Evolutionary conservation across 2,888 invertebrate genomes (phyloP), one percentile per base, ranked within the genome.

Genomic region (Drosophila nigritarsus): DNA sequence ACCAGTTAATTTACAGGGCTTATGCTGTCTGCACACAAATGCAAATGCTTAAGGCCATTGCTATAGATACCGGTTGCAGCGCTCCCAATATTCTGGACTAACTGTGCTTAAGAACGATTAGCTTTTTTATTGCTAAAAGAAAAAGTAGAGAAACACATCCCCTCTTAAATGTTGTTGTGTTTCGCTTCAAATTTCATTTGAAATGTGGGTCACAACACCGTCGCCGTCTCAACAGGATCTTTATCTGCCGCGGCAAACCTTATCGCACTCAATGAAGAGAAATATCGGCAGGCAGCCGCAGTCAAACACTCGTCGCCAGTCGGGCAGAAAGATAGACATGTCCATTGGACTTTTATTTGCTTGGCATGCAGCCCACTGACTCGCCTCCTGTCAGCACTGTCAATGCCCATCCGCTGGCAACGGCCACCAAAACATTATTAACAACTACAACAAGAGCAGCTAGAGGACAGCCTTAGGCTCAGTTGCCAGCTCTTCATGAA

Each of bases 1-100:
- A 91, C 91, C 90, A 83, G 91, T 90, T 82, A 84, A 90, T 89
- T 88, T 81, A 84, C 77, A 66, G 67, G 66, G 89, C 86, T 91
- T 90, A 89, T 73, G 71, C 77, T 83, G 80, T 80, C 82, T 79
- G 81, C 63, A 42, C 64, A 42, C 11, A 59, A 64, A 62, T 67
- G 73, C 30, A 70, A 64, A 45, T 68, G 38, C 4, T 36, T 36
- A 30, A 29, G 20, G 29, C 8, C 13, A 30, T 54, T n/a, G 29
- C 42, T 30, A 54, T 27, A 59, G 72, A 72, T 76, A 55, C 40
- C 40, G 40, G 38, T 53, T 64, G 70, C 68, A 71, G 48, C 49
- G 24, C n/a, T 7, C 11, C 1, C 11, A 36, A 3, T 13, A 56
- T 50, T 51, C 38, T 48, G 51, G 55, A 55, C 73, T 30, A 62